Conservation (phyloP, 2,797 vertebrate genomes). For the Phrynocephalus vlangalii region DNA sequence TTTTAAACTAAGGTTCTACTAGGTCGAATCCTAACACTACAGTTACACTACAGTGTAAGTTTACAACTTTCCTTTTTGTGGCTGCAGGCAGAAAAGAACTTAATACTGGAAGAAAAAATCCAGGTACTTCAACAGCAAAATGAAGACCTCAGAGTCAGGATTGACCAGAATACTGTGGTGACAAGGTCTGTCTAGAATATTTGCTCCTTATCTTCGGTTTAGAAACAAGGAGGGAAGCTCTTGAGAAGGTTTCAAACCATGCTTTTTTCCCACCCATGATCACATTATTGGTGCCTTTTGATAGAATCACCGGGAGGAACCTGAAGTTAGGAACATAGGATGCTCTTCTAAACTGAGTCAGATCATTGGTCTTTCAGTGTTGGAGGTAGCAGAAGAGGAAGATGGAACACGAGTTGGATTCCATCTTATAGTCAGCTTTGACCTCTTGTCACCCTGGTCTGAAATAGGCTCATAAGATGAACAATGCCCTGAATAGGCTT, state of each 20-base stretch:
- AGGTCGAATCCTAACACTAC: not conserved
- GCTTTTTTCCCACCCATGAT: not conserved
- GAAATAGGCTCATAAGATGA: too few relatives aligned
- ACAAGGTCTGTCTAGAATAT: conserved; percentile 85
- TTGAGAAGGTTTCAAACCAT: conserved; percentile 9
- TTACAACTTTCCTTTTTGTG: conserved; percentile 68
- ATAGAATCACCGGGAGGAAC: not conserved
- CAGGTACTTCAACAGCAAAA: conserved; percentile 97
- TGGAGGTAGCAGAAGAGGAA: too few relatives aligned
- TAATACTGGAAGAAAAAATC: conserved; percentile 92
- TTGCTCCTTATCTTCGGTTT: conserved; percentile 28
- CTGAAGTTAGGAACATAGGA: too few relatives aligned
- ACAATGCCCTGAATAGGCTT: too few relatives aligned
- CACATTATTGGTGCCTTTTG: not conserved
- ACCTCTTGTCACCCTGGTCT: too few relatives aligned
- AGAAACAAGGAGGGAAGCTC: not conserved
- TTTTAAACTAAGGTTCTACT: not conserved
- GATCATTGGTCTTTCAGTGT: too few relatives aligned
- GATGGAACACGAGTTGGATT: not conserved
- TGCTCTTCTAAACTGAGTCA: too few relatives aligned
- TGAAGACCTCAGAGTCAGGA: conserved; percentile 92
- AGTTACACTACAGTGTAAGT: conserved; percentile 29
- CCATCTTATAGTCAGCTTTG: too few relatives aligned
- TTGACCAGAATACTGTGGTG: conserved; percentile 91
- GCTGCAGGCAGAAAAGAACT: conserved; percentile 91